Base-by-base conservation (phyloP, 2,888 invertebrate genomes). In the Heteropelma amictum region DNA sequence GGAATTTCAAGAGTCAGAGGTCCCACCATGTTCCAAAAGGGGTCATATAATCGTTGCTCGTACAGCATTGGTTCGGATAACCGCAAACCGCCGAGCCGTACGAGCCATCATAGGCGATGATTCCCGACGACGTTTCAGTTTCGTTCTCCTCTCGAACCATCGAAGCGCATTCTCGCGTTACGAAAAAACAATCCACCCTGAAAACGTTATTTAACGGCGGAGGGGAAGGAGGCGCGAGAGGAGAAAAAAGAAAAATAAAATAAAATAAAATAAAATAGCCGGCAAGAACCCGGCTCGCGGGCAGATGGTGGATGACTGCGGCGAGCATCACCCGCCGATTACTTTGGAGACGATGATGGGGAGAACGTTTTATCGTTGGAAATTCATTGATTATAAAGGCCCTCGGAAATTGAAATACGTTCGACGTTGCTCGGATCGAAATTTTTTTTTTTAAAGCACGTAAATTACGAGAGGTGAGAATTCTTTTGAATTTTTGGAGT, bases 241-340 rank as follows among this genome's bases (percentile, higher is more conserved):
- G 42, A 42, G 30, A 40, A 51, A 73, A 73, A 72, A 63, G 68
- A 65, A 69, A 53, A 28, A 21, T 30, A 33, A 56, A 8, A 47
- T 47, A 45, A 47, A 47, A n/a, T 1, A 10, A 47, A 35, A 49
- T 3, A 33, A 47, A 61, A 6, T 14, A 56, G 17, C 38, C 3
- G 12, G 26, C 6, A 40, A 28, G 28, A 30, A 26, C 23, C 70
- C 40, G 70, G 45, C 23, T 65, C 60, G 60, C 26, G 19, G 64
- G 60, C 74, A 74, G 70, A 74, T 70, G 70, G 53, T 70, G 53
- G 38, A 10, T 64, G 47, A 74, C 65, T 61, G 7, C 7, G 35
- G 30, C 17, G 17, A 60, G 14, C 38, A n/a, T n/a, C 45, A 65
- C 47, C 49, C 61, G 8, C 28, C 38, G 12, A 65, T 70, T 26